phyloP scores from a whole-genome alignment of 2,113 vertebrate species.

The Podarcis muralis region DNA sequence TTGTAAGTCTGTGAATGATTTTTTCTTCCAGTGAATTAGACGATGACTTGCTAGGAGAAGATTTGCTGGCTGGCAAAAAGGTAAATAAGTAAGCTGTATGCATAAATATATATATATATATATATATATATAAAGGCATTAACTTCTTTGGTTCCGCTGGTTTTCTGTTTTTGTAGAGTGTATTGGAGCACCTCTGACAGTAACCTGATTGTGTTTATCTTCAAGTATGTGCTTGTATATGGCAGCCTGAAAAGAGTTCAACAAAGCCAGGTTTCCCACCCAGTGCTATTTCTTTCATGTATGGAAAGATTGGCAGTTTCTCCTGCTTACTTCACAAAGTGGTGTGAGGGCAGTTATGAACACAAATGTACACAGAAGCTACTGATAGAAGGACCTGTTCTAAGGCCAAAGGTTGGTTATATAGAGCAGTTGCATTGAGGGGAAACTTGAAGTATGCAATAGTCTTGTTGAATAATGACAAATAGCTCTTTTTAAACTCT shows the following conservation, averaged over 20 bases:
- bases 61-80: constrained; percentile 92
- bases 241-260: background rate
- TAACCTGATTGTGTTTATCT: background rate
- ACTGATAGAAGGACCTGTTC: background rate
- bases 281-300: background rate
- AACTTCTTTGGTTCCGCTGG: background rate
- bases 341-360: background rate
- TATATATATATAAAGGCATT: too few relatives aligned
- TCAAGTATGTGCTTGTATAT: background rate
- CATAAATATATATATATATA: background rate
- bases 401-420: background rate
- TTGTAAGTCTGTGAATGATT: background rate
- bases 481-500: background rate
- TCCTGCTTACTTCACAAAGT: background rate
- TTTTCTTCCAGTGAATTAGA: constrained; percentile 87
- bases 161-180: background rate
- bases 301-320: background rate
- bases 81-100: constrained; percentile 73
- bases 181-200: background rate
- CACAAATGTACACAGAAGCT: background rate
- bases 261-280: background rate
- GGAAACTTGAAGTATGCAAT: background rate
- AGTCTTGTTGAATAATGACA: background rate
- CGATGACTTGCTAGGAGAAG: constrained; percentile 93
- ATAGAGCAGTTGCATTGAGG: background rate